Evolutionary conservation across 2,113 vertebrate species (phyloP), one percentile per base, ranked within the genome.

Genomic region (Gobiocypris rarus): DNA sequence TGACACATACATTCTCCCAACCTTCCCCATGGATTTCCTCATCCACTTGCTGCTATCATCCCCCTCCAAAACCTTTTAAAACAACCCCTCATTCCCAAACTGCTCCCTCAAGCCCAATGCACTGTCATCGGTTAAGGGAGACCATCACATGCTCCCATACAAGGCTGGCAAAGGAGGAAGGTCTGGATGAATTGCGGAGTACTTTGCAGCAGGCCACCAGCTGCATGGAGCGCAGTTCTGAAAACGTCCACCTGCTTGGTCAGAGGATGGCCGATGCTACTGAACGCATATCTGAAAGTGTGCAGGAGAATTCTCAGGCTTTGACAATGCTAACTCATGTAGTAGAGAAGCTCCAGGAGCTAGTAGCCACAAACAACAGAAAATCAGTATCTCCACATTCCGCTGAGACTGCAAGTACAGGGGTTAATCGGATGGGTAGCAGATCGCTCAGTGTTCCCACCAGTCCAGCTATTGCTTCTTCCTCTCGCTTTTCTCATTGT

Each of bases 281-380:
- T 0, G 91, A 93, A 38, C 89, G 88, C 85, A 89, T 93, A 87
- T 91, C 91, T 0, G 91, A 92, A 77, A 92, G 89, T 0, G 90
- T 93, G 19, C 91, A 91, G 83, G 92, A 93, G 83, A 93, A 93
- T 82, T 90, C 93, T 4, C 90, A 88, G 50, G 91, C 93, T 10
- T 48, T 94, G 59, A 61, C 83, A 4, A 87, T 93, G 41, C 90
- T 94, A 82, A 84, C 89, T 0, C 86, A 91, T 86, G 91, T 92
- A 50, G 89, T 94, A 59, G 90, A 92, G 17, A 89, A 84, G 50
- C 89, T 94, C 22, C 92, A 94, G 77, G 73, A 8, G 0, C 79
- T 92, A 28, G 81, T 94, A 0, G 8, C 73, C 2, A 2, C 81
- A 75, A 52, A 73, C 74, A 78, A 59, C 69, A 45, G 19, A 24